These are phyloP conservation scores for Smittia aterrima DNA, from an alignment of 2,888 invertebrate genomes.

Conservation along the genomic window DNA sequence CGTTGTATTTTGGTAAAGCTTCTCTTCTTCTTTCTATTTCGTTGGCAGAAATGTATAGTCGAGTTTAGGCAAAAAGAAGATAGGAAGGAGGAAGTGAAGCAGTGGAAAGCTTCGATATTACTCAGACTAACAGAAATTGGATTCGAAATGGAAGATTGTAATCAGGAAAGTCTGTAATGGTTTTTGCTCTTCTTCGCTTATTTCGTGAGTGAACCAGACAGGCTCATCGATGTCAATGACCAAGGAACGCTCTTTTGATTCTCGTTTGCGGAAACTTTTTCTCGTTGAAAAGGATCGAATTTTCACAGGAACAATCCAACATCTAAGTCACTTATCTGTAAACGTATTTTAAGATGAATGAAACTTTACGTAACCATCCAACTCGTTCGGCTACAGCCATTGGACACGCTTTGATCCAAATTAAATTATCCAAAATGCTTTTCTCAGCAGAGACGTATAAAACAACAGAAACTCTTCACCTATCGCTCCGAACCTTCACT, in stretches of 20 bases:
- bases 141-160: constrained; percentile 36
- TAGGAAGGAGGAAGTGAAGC: constrained; percentile 10
- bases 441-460: not conserved
- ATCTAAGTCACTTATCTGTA: no score
- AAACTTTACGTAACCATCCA: no score
- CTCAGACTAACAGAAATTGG: constrained; percentile 27
- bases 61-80: not conserved
- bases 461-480: constrained; percentile 5
- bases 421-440: constrained; percentile 35
- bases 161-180: constrained; percentile 41
- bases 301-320: no score
- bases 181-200: not conserved
- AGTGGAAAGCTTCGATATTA: not conserved
- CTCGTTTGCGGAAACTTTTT: not conserved
- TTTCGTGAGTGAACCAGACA: constrained; percentile 31
- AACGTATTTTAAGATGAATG: no score
- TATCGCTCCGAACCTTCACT: constrained; percentile 25
- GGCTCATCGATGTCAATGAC: constrained; percentile 40
- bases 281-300: no score
- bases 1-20: not conserved
- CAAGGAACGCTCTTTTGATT: constrained; percentile 10
- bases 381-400: no score
- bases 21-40: not conserved
- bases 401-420: constrained; percentile 28
- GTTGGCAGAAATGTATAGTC: not conserved